These are phyloP conservation scores for Melieria crassipennis DNA, from an alignment of 2,888 invertebrate species.

Conservation along the genomic window DNA sequence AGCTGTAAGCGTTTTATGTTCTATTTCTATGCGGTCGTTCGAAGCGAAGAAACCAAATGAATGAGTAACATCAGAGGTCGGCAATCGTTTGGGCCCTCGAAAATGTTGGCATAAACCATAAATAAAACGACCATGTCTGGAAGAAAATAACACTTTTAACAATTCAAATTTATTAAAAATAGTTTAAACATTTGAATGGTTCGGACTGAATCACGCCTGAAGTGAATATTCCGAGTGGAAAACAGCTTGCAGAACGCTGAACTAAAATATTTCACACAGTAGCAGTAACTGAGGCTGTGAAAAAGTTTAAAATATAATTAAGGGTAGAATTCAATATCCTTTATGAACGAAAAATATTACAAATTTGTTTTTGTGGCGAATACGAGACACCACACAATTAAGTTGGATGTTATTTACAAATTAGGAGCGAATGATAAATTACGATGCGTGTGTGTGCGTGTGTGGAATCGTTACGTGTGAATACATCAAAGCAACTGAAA, in stretches of 20 bases:
- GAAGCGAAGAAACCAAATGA: slow-evolving; percentile 37
- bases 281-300: no score
- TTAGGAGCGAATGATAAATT: slow-evolving; percentile 3
- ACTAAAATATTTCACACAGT: no score
- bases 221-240: no score
- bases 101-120: no score
- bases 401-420: slow-evolving; percentile 24
- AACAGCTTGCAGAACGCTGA: no score
- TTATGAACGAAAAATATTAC: not conserved
- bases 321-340: slow-evolving; percentile 9
- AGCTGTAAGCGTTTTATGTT: slow-evolving; percentile 50
- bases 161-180: no score
- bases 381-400: not conserved
- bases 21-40: slow-evolving; percentile 40
- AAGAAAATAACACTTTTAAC: no score
- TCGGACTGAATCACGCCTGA: no score
- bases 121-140: no score
- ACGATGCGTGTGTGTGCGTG: not conserved
- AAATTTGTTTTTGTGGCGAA: not conserved
- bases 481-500: slow-evolving; percentile 25
- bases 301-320: not conserved
- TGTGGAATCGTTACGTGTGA: not conserved
- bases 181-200: no score
- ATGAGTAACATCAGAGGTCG: no score
- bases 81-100: no score